Base-by-base conservation (phyloP, 1,140 invertebrate species). In the Thereuonema tuberculata region DNA sequence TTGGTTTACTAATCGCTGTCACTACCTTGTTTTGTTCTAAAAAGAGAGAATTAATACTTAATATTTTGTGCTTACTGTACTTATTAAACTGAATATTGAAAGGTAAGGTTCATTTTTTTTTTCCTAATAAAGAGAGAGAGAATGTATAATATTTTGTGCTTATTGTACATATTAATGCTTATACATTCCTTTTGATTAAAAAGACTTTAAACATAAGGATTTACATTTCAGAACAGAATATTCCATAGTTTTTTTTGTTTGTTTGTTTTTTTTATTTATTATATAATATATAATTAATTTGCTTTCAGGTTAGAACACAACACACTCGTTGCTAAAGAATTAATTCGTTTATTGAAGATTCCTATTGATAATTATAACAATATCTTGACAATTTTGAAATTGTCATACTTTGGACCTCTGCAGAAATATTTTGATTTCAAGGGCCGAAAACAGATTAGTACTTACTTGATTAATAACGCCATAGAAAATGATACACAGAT, bases 311-410 rank as follows among this genome's bases (percentile, higher is more conserved):
- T 93, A 37, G 85, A 89, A 66, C 84, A 85, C 68, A 84, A 86
- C 64, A 86, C 84, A 62, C 79, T 85, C 24, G 85, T 96, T 2
- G 92, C 90, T 29, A 86, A 88, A 68, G 96, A 99, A 74, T 75
- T 99, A 61, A 85, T 88, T 64, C 85, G 91, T 67, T 80, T 99
- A 53, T 80, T 99, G 69, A 92, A 93, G 73, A 87, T 98, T 53
- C 94, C 95, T 9, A 81, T 95, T 17, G 92, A 98, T 69, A 86
- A 88, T 68, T 98, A 97, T 71, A 93, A 93, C 71, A 89, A 97
- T 72, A 82, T 96, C 15, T 76, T 96, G 23, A 89, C 85, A 0
- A 80, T 98, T 1, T 79, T 93, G 31, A 79, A 86, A 66, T 72
- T 96, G 57, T 81, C 87, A 66, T 83, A 93, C 75, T 98, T 88